Percentiles rank a stretch among this genome's conserved stretches.
Conservation (phyloP, 2,797 vertebrate genomes). For the Rhinoraja longicauda region DNA sequence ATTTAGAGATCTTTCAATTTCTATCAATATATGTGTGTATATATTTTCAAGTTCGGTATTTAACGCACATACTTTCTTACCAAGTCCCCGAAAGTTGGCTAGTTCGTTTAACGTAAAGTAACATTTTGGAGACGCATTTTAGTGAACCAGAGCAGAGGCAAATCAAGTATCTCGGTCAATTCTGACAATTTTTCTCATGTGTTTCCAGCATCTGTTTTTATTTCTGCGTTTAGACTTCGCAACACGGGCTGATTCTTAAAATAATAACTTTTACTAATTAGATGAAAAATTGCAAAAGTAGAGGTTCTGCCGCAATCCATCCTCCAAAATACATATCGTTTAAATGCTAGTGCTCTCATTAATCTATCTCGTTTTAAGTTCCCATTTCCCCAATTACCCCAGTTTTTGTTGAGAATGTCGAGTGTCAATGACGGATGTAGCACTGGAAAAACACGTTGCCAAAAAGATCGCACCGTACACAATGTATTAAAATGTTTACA, state of each 20-base stretch:
- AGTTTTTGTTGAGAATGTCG: background rate
- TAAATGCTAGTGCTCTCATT: background rate
- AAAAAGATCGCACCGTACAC: background rate
- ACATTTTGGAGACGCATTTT: no score
- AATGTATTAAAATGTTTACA: background rate
- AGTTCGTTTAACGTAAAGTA: background rate
- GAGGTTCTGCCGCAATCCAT: background rate
- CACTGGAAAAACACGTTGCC: background rate
- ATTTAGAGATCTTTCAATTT: background rate
- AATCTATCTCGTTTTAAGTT: slow-evolving; percentile 7
- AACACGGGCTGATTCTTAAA: background rate
- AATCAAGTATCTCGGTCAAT: background rate
- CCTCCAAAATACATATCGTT: background rate
- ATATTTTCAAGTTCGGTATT: background rate
- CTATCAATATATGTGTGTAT: background rate
- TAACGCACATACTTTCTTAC: background rate
- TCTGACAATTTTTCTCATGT: background rate
- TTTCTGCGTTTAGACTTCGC: background rate
- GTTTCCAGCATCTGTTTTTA: background rate
- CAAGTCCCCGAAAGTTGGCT: background rate
- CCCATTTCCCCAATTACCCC: background rate
- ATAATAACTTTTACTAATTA: background rate
- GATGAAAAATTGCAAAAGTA: background rate
- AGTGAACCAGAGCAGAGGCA: background rate
- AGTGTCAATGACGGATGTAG: background rate